Percentiles rank a stretch among this genome's conserved stretches.
These are phyloP conservation scores for Neodiprion fabricii DNA, from an alignment of 1,140 invertebrate species.

Conservation along the genomic window DNA sequence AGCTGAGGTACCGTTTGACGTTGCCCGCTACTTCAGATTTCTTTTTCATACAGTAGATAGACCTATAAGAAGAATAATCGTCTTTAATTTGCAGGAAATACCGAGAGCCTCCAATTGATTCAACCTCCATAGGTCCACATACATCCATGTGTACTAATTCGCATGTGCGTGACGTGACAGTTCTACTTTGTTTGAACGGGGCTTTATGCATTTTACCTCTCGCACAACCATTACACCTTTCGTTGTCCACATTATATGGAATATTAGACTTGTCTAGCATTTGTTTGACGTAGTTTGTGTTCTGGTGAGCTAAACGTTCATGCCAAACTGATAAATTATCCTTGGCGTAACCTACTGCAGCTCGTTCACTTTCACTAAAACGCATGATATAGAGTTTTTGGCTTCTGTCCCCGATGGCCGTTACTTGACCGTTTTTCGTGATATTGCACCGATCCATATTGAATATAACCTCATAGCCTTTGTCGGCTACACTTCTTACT, in stretches of 20 bases:
- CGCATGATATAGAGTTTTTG: background rate
- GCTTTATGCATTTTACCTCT: conserved; percentile 40
- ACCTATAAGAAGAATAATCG: conserved; percentile 22
- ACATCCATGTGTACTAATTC: background rate
- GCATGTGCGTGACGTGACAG: conserved; percentile 26
- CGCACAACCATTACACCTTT: conserved; percentile 35
- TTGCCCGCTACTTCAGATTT: conserved; percentile 1
- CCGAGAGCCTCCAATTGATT: conserved; percentile 15
- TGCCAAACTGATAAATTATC: background rate
- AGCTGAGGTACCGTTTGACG: background rate
- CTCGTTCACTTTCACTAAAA: background rate
- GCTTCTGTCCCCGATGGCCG: background rate
- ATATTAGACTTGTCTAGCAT: conserved; percentile 33
- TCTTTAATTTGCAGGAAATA: conserved; percentile 21
- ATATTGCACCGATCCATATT: background rate
- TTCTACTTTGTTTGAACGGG: conserved; percentile 35
- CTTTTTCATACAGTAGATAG: conserved; percentile 20
- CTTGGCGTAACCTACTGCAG: background rate
- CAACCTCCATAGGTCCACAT: background rate
- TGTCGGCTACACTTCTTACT: conserved; percentile 26
- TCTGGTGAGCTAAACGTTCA: background rate
- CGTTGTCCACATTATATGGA: conserved; percentile 40
- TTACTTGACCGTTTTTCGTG: background rate
- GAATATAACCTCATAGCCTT: background rate
- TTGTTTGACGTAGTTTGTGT: conserved; percentile 30